Evolutionary conservation across 2,888 invertebrate genomes (phyloP).

Genomic region (Bombylius discolor): DNA sequence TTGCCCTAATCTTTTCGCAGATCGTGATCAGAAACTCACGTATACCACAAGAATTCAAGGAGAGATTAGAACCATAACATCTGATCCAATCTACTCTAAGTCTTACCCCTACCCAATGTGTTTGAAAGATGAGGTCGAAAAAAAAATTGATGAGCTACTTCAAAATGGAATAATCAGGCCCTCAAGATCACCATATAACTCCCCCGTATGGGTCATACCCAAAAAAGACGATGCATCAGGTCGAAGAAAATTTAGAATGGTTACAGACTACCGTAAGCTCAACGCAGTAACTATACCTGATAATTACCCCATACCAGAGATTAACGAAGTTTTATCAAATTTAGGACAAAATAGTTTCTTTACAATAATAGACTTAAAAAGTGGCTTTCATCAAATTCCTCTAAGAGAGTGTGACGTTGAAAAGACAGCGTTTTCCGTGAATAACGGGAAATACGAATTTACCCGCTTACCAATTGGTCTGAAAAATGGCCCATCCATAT

Average conservation of each 20-base stretch:
- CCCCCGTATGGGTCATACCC: conserved; percentile 2
- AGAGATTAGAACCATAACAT: conserved; percentile 7
- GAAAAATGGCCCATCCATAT: conserved; percentile 10
- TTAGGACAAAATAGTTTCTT: not conserved
- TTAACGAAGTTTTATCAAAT: not conserved
- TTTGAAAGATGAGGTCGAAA: not conserved
- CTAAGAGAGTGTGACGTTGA: conserved; percentile 7
- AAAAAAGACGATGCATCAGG: too few relatives aligned
- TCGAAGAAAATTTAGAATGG: not conserved
- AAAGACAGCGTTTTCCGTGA: conserved; percentile 9
- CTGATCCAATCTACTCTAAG: conserved; percentile 4
- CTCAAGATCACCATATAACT: conserved; percentile 12
- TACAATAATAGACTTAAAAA: conserved; percentile 2
- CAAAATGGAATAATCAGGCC: conserved; percentile 7
- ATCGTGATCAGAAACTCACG: conserved; percentile 8
- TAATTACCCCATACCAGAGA: conserved; percentile 1
- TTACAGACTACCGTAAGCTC: not conserved
- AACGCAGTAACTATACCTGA: not conserved
- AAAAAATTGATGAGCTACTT: conserved; percentile 1
- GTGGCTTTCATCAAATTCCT: conserved; percentile 9
- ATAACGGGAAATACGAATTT: conserved; percentile 11
- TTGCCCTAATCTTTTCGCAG: too few relatives aligned
- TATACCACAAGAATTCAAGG: conserved; percentile 5
- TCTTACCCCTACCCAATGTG: conserved; percentile 6
- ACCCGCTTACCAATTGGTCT: conserved; percentile 9